Percentiles rank a stretch among this genome's conserved stretches.
phyloP scores from a whole-genome alignment of 2,797 vertebrate genomes.

The Dermochelys coriacea region DNA sequence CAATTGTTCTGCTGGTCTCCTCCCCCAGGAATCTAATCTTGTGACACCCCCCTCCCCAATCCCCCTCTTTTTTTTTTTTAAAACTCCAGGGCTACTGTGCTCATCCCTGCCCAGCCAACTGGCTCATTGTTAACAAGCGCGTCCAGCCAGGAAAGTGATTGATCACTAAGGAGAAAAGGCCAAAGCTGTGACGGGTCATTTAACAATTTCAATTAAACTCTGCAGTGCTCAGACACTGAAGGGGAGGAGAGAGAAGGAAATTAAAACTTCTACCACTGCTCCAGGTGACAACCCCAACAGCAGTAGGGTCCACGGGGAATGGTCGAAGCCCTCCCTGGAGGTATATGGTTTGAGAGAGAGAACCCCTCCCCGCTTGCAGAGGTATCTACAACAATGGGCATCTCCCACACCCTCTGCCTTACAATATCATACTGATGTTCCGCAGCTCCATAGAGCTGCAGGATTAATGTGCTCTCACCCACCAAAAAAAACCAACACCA shows the following conservation, averaged over 20 bases:
- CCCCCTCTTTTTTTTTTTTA: background rate
- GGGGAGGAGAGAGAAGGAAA: conserved; percentile 57
- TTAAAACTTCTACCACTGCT: conserved; percentile 25
- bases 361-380: background rate
- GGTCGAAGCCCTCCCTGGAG: background rate
- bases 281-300: conserved; percentile 30
- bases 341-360: background rate
- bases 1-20: background rate
- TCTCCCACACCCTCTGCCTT: background rate
- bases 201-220: conserved; percentile 79
- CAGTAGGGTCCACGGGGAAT: background rate
- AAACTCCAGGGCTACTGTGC: background rate
- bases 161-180: conserved; percentile 70
- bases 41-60: background rate
- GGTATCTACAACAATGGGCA: background rate
- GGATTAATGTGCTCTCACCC: background rate
- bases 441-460: background rate
- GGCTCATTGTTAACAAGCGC: conserved; percentile 58
- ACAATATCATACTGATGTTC: accelerated
- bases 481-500: background rate
- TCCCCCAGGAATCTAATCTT: background rate
- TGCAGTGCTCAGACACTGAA: conserved; percentile 24
- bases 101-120: conserved; percentile 23
- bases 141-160: conserved; percentile 63
- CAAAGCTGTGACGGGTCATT: conserved; percentile 74